Percentiles rank a stretch among this genome's conserved stretches.
Conservation (phyloP, 2,888 invertebrate genomes). For the Dusona sp. region DNA sequence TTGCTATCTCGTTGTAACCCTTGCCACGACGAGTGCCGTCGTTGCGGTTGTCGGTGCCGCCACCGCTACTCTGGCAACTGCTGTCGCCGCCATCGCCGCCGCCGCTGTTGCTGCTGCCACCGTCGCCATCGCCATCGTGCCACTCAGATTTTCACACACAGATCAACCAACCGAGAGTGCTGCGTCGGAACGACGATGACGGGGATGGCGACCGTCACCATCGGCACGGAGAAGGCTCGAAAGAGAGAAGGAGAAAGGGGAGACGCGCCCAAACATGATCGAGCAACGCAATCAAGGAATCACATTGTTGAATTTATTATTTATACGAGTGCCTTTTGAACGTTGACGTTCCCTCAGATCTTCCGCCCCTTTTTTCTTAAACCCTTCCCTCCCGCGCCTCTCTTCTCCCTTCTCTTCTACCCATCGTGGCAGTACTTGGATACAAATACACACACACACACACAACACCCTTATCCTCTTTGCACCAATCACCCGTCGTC, state of each 20-base stretch:
- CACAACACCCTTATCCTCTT: conserved; percentile 19
- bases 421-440: conserved; percentile 10
- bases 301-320: conserved; percentile 77
- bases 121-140: background rate
- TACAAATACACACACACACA: conserved; percentile 13
- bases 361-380: background rate
- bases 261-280: conserved; percentile 41
- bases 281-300: conserved; percentile 68
- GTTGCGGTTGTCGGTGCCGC: conserved; percentile 6
- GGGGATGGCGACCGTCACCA: background rate
- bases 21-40: conserved; percentile 22
- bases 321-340: conserved; percentile 84
- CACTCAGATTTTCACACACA: background rate
- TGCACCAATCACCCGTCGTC: conserved; percentile 9
- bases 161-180: background rate
- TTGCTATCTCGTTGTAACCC: conserved; percentile 48
- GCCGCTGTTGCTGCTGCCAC: conserved; percentile 11
- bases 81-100: conserved; percentile 23
- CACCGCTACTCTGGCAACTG: conserved; percentile 15
- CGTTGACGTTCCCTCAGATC: conserved; percentile 74
- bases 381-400: too few relatives aligned
- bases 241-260: background rate
- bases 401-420: background rate
- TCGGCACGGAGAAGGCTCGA: conserved; percentile 1
- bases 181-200: background rate